Conservation (phyloP, 2,888 invertebrate species). For the Anodontia alba region DNA sequence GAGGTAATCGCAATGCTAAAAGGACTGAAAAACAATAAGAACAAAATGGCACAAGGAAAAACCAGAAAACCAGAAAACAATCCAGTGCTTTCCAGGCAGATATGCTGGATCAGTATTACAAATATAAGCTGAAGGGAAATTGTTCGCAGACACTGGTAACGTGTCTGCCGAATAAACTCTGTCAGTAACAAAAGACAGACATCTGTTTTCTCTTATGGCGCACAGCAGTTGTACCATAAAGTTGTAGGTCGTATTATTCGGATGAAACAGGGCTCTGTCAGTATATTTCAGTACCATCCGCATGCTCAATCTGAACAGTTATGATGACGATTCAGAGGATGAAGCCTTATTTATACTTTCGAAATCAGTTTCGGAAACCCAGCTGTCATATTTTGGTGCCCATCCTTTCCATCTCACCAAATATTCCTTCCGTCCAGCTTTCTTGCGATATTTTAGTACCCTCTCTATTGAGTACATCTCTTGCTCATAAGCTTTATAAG, state of each 20-base stretch:
- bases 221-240: conserved; percentile 21
- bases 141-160: not conserved
- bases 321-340: too few species aligned
- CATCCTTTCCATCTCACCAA: conserved; percentile 4
- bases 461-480: conserved; percentile 35
- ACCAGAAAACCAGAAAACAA: not conserved
- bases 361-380: too few species aligned
- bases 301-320: too few species aligned
- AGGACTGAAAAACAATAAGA: too few species aligned
- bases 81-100: not conserved
- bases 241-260: not conserved
- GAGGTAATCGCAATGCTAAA: too few species aligned
- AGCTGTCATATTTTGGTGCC: too few species aligned
- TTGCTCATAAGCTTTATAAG: conserved; percentile 34
- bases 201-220: not conserved
- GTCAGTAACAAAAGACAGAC: not conserved
- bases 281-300: too few species aligned
- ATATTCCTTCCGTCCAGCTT: conserved; percentile 10
- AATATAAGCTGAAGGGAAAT: not conserved
- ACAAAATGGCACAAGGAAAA: too few species aligned
- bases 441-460: conserved; percentile 16
- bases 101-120: not conserved
- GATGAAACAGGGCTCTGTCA: too few species aligned
- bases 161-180: not conserved
- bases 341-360: too few species aligned